A percentile compares a stretch with the other conserved stretches of the same genome.
Evolutionary conservation across 2,113 vertebrate species (phyloP).

Genomic region (Sisor rabdophorus): DNA sequence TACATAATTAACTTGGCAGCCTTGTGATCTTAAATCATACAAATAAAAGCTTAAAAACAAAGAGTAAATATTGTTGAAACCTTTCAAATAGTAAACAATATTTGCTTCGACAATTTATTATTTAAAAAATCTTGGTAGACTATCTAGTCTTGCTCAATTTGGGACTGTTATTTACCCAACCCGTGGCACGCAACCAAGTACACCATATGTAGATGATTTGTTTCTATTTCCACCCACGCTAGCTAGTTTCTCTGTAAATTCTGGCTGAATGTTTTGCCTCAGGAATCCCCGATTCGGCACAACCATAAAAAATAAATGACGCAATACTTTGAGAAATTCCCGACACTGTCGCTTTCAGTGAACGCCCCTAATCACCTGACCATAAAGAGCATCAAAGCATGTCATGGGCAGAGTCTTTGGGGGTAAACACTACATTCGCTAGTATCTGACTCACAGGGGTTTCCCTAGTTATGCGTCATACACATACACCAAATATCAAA

Average conservation of each 20-base stretch:
- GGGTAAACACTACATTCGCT: conserved; percentile 59
- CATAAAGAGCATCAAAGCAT: conserved; percentile 44
- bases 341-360: conserved; percentile 28
- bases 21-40: neutral
- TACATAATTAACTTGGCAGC: neutral
- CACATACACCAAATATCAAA: neutral
- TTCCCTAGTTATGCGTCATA: conserved; percentile 42
- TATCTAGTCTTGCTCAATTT: neutral
- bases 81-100: no score
- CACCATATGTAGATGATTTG: neutral
- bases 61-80: no score
- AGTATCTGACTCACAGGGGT: conserved; percentile 58
- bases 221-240: neutral
- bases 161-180: neutral
- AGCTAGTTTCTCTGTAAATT: conserved; percentile 5
- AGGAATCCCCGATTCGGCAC: conserved; percentile 9
- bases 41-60: neutral
- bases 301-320: conserved; percentile 36
- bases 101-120: neutral
- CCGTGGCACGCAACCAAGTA: conserved; percentile 8
- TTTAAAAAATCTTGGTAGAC: neutral
- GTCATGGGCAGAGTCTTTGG: conserved; percentile 17
- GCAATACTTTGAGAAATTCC: conserved; percentile 53
- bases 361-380: conserved; percentile 62
- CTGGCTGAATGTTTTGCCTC: conserved; percentile 20